These are phyloP conservation scores for Platycnemis pennipes DNA, from an alignment of 2,888 invertebrate genomes.

Conservation along the genomic window DNA sequence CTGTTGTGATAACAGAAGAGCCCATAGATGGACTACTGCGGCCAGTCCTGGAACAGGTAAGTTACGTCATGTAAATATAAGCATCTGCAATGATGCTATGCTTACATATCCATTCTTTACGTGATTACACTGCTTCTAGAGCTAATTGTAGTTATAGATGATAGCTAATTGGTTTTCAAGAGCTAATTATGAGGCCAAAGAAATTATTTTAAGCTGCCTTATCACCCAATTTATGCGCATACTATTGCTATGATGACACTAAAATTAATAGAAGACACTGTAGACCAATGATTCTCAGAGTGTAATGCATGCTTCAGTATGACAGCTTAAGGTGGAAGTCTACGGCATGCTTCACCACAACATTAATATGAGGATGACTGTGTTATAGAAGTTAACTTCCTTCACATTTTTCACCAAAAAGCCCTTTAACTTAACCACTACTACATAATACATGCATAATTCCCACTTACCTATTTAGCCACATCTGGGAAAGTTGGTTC, in stretches of 20 bases:
- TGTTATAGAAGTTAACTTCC: not conserved
- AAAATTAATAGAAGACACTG: not conserved
- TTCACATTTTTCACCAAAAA: not conserved
- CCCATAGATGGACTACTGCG: slow-evolving; percentile 93
- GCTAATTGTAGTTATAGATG: not conserved
- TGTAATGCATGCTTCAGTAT: not conserved
- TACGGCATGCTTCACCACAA: not conserved
- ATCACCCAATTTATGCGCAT: not conserved
- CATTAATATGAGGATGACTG: not conserved
- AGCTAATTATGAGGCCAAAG: not conserved
- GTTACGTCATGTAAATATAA: slow-evolving; percentile 74
- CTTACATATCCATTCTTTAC: not conserved
- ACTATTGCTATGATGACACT: not conserved
- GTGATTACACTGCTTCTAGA: not conserved
- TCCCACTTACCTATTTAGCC: slow-evolving; percentile 81
- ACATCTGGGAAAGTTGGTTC: slow-evolving; percentile 90
- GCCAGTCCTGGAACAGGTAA: slow-evolving; percentile 91
- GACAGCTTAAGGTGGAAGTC: not conserved
- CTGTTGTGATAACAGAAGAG: slow-evolving; percentile 95
- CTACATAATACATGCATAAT: slow-evolving; percentile 17
- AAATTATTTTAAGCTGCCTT: not conserved
- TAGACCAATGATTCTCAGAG: not conserved
- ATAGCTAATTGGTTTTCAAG: not conserved
- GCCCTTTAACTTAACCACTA: not conserved
- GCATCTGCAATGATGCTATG: not conserved